Conservation (phyloP, 2,797 vertebrate species). For the Adrianichthys oophorus region DNA sequence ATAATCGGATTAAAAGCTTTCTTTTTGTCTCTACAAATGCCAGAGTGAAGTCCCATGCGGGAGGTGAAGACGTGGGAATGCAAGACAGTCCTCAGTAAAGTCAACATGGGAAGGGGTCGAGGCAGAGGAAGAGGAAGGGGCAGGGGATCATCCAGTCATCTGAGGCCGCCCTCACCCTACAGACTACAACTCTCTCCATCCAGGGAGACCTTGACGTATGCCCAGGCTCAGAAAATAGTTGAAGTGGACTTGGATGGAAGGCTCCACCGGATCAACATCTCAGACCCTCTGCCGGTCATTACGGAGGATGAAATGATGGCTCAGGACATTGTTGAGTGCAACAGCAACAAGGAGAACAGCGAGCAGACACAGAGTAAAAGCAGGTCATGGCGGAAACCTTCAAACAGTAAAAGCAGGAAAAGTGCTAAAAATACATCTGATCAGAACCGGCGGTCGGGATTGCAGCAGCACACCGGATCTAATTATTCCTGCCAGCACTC, state of each 20-base stretch:
- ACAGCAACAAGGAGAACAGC: slow-evolving; percentile 98
- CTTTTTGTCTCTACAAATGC: slow-evolving; percentile 11
- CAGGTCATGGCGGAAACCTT: slow-evolving; percentile 77
- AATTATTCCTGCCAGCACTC: slow-evolving; percentile 74
- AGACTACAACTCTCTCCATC: slow-evolving; percentile 89
- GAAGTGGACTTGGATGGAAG: slow-evolving; percentile 96
- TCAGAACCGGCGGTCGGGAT: slow-evolving; percentile 65
- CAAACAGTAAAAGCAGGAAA: slow-evolving; percentile 83
- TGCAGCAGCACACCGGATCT: slow-evolving; percentile 71
- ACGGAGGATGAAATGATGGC: slow-evolving; percentile 96
- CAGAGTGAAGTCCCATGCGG: slow-evolving; percentile 80
- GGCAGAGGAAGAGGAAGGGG: slow-evolving; percentile 80
- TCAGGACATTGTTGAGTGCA: slow-evolving; percentile 96
- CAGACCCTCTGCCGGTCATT: slow-evolving; percentile 90
- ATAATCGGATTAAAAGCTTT: neutral
- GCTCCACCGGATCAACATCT: slow-evolving; percentile 95
- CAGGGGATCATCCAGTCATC: slow-evolving; percentile 75
- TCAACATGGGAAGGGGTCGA: slow-evolving; percentile 75
- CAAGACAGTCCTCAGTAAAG: slow-evolving; percentile 72
- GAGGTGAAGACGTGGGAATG: slow-evolving; percentile 84
- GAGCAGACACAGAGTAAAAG: slow-evolving; percentile 87
- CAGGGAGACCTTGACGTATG: slow-evolving; percentile 92
- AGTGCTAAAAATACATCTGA: slow-evolving; percentile 84
- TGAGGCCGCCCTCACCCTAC: slow-evolving; percentile 89
- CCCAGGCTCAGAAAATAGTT: slow-evolving; percentile 96